phyloP scores from a whole-genome alignment of 2,113 vertebrate species.

The Ochotona princeps region DNA sequence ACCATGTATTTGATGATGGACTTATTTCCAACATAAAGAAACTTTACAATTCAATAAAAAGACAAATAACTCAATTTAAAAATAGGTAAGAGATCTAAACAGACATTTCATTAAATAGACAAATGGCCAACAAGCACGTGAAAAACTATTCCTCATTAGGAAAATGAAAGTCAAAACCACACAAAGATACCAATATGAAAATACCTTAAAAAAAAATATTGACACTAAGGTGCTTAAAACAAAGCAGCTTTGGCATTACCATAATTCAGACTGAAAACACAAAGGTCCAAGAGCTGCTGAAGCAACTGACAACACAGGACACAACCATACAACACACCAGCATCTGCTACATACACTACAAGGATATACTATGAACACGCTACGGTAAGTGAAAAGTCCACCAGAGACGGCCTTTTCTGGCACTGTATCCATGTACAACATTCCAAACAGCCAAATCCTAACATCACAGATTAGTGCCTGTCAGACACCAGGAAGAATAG shows the following conservation, averaged over 20 bases:
- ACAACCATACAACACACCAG: background rate
- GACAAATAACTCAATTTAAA: background rate
- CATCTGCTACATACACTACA: background rate
- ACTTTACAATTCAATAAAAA: background rate
- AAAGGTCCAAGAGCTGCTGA: constrained; percentile 9
- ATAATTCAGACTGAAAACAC: background rate
- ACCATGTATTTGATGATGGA: background rate
- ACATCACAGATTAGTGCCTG: constrained; percentile 8
- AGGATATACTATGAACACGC: background rate
- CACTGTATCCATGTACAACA: background rate
- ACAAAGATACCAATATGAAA: too few species aligned
- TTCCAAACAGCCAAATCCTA: background rate
- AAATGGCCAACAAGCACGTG: background rate
- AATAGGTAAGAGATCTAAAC: background rate
- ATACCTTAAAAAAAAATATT: too few species aligned
- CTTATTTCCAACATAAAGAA: background rate
- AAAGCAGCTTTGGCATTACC: too few species aligned
- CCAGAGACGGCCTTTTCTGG: background rate
- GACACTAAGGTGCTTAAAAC: too few species aligned
- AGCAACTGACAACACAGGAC: background rate
- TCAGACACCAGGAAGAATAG: background rate
- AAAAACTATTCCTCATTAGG: background rate
- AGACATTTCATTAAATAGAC: background rate
- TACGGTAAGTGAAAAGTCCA: background rate
- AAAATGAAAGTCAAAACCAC: background rate